A percentile compares a stretch with the other conserved stretches of the same genome.
Conservation (phyloP, 1,140 invertebrate species). For the Aleiodes sp. region DNA sequence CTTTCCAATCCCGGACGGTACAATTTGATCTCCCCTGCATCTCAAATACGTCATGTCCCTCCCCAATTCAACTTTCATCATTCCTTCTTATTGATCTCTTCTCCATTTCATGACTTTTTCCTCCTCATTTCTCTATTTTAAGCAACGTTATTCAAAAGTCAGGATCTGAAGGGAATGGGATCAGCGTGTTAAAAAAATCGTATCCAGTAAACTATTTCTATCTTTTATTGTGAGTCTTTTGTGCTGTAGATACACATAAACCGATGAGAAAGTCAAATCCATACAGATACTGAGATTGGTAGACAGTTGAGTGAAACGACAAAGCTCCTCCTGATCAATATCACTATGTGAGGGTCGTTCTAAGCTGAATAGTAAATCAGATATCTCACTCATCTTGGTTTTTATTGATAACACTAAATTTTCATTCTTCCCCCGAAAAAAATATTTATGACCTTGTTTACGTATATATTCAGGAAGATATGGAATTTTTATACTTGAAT, state of each 20-base stretch:
- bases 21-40: constrained; percentile 20
- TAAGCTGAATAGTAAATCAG: neutral
- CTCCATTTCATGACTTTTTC: no score
- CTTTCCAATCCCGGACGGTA: constrained; percentile 12
- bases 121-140: no score
- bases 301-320: neutral
- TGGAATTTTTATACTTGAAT: no score
- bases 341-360: neutral
- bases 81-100: neutral
- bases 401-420: neutral
- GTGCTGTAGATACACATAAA: neutral
- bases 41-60: constrained; percentile 1
- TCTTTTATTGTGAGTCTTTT: neutral
- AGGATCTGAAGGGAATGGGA: no score
- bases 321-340: constrained; percentile 4
- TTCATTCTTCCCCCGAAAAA: neutral
- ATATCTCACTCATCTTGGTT: neutral
- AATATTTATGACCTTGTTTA: no score
- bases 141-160: no score
- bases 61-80: neutral
- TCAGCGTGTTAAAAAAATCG: neutral
- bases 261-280: neutral
- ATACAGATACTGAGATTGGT: neutral
- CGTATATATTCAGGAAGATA: no score
- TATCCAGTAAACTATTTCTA: neutral